A percentile compares a stretch with the other conserved stretches of the same genome.
These are phyloP conservation scores for Gymnothorax javanicus DNA, from an alignment of 2,797 vertebrate species.

Conservation along the genomic window DNA sequence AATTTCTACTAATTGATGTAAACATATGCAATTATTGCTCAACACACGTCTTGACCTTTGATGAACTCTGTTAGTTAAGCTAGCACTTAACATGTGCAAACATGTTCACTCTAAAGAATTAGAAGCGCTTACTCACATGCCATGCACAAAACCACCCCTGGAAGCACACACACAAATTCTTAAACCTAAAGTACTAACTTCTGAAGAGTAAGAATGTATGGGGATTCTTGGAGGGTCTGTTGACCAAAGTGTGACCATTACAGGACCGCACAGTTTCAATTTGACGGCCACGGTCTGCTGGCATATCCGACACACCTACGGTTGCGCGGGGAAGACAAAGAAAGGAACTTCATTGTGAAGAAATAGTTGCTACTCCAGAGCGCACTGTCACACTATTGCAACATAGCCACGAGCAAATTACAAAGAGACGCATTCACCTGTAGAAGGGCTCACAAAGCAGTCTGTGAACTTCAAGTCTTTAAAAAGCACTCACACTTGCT, in stretches of 20 bases:
- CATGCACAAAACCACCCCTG: not conserved
- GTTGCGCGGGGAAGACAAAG: not conserved
- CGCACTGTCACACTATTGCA: slow-evolving; percentile 12
- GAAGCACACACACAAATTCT: not conserved
- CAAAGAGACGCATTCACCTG: not conserved
- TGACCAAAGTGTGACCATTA: not conserved
- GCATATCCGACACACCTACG: not conserved
- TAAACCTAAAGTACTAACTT: not conserved
- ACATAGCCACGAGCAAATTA: not conserved
- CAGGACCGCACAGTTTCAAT: not conserved
- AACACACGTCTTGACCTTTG: not conserved
- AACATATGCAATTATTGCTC: not conserved
- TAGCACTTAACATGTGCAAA: not conserved
- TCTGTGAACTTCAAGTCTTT: not conserved
- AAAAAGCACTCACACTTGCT: not conserved
- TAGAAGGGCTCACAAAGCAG: not conserved
- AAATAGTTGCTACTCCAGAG: slow-evolving; percentile 1
- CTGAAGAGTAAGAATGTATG: not conserved
- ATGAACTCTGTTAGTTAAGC: not conserved
- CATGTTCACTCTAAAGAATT: not conserved
- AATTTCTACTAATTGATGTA: not conserved
- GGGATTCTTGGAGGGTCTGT: not conserved
- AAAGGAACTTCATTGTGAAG: not conserved
- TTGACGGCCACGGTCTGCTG: not conserved
- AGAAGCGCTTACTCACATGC: not conserved